phyloP scores from a whole-genome alignment of 2,888 invertebrate species.

The Nemotelus pantherinus region DNA sequence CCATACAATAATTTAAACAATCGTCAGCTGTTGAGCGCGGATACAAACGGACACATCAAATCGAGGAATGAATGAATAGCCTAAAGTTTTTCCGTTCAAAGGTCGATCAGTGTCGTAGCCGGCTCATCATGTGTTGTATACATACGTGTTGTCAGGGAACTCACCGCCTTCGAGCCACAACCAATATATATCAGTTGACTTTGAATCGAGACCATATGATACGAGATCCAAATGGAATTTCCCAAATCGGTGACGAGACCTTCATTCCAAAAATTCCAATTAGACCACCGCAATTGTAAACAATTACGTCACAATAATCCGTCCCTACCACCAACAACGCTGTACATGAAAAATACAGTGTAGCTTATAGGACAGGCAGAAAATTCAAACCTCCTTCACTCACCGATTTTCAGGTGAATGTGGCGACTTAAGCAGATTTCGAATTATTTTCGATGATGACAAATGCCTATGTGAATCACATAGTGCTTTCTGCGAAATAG shows the following conservation, averaged over 20 bases:
- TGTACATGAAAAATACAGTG: too few species aligned
- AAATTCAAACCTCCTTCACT: not conserved
- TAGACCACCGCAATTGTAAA: not conserved
- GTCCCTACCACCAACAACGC: not conserved
- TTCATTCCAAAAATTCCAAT: constrained; percentile 2
- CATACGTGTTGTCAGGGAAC: not conserved
- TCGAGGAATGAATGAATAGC: not conserved
- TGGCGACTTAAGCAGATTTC: not conserved
- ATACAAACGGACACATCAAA: too few species aligned
- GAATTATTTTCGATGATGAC: constrained; percentile 2
- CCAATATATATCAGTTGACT: constrained; percentile 2
- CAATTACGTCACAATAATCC: not conserved
- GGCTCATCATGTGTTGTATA: not conserved
- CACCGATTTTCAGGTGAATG: too few species aligned
- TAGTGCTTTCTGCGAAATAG: not conserved
- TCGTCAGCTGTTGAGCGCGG: constrained; percentile 16
- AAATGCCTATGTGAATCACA: constrained; percentile 20
- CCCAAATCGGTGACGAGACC: not conserved
- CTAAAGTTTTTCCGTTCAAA: not conserved
- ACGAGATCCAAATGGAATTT: constrained; percentile 17
- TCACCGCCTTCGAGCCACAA: too few species aligned
- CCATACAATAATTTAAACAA: not conserved
- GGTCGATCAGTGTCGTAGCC: not conserved
- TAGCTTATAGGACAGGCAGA: not conserved
- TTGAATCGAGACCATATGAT: constrained; percentile 11